phyloP scores from a whole-genome alignment of 2,113 vertebrate species.

The Cyprinus carpio region DNA sequence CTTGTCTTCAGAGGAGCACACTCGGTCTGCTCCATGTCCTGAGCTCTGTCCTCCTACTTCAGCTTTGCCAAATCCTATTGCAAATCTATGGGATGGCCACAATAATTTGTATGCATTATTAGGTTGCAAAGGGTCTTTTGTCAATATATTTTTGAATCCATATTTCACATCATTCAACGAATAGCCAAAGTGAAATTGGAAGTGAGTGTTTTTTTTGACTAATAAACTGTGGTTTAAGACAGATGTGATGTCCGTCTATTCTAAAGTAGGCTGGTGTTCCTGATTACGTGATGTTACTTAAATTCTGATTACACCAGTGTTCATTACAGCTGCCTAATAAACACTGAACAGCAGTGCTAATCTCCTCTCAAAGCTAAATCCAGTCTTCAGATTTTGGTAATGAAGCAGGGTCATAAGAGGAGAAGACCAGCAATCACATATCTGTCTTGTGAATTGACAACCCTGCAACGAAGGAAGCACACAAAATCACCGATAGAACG shows the following conservation, averaged over 20 bases:
- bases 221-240: background rate
- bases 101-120: background rate
- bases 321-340: slow-evolving; percentile 54
- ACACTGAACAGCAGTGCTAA: slow-evolving; percentile 56
- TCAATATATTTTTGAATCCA: background rate
- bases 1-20: slow-evolving; percentile 77
- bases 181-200: background rate
- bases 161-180: background rate
- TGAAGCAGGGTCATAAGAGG: background rate
- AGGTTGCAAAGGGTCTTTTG: background rate
- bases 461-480: background rate
- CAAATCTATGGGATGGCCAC: slow-evolving; percentile 54
- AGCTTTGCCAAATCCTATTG: slow-evolving; percentile 70
- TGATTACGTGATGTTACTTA: slow-evolving; percentile 32
- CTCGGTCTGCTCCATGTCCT: slow-evolving; percentile 69
- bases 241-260: background rate
- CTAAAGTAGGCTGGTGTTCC: background rate
- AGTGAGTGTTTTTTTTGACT: background rate
- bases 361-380: slow-evolving; percentile 56
- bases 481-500: background rate
- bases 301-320: slow-evolving; percentile 48
- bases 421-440: background rate
- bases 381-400: background rate
- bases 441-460: slow-evolving; percentile 21
- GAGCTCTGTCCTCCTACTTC: slow-evolving; percentile 57